A percentile compares a stretch with the other conserved stretches of the same genome.
Evolutionary conservation across 2,888 invertebrate species (phyloP).

Genomic region (Drosophila pseudotalamancana): DNA sequence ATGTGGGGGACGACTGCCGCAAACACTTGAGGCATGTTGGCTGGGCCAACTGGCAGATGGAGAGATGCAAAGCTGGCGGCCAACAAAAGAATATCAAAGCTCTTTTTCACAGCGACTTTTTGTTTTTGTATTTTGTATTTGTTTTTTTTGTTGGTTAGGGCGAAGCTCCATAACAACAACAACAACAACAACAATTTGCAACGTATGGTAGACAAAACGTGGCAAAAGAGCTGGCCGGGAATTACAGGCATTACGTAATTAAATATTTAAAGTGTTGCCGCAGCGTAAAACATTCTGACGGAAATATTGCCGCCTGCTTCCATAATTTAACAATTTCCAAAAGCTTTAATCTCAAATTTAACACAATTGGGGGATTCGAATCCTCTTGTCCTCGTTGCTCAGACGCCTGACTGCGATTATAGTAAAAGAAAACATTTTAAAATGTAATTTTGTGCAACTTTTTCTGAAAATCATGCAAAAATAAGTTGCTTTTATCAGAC

Average conservation of each 20-base stretch:
- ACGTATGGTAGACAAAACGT: constrained; percentile 20
- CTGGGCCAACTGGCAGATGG: constrained; percentile 48
- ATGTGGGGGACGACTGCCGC: constrained; percentile 30
- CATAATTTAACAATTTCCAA: neutral
- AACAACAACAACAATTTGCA: constrained; percentile 60
- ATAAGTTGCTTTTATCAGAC: too few relatives aligned
- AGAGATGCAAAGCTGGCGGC: constrained; percentile 46
- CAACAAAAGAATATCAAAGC: constrained; percentile 68
- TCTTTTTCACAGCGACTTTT: constrained; percentile 32
- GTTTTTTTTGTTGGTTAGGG: neutral
- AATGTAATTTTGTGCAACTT: too few relatives aligned
- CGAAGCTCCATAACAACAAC: too few relatives aligned
- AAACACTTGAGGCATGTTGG: constrained; percentile 71
- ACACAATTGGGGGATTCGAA: constrained; percentile 5
- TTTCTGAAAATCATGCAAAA: too few relatives aligned
- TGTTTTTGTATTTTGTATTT: constrained; percentile 16
- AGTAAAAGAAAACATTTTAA: too few relatives aligned
- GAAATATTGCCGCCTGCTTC: constrained; percentile 31
- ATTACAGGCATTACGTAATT: constrained; percentile 71
- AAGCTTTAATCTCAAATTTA: constrained; percentile 32
- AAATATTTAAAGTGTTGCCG: constrained; percentile 72
- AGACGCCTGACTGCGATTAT: too few relatives aligned
- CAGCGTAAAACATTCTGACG: constrained; percentile 30
- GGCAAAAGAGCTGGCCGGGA: constrained; percentile 49
- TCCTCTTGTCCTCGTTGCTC: too few relatives aligned